These are phyloP conservation scores for Egretta garzetta DNA, from an alignment of 2,113 vertebrate genomes.

Conservation along the genomic window DNA sequence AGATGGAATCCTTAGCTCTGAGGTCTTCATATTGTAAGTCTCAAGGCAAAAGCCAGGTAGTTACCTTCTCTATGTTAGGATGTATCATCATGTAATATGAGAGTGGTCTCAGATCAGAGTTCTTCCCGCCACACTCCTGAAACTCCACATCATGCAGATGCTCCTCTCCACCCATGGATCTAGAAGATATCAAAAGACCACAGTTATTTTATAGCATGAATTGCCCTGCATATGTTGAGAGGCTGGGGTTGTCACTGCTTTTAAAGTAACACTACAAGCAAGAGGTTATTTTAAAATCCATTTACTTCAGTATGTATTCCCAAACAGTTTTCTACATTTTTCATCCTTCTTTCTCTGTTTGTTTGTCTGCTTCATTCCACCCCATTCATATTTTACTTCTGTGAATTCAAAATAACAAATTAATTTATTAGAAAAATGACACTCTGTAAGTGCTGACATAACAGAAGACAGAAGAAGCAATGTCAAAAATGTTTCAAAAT, in stretches of 20 bases:
- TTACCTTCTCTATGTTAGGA: neutral
- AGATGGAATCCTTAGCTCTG: neutral
- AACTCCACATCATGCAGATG: neutral
- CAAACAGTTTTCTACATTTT: neutral
- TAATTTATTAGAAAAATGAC: slow-evolving; percentile 12
- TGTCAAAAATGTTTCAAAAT: neutral
- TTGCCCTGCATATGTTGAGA: neutral
- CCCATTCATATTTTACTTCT: neutral
- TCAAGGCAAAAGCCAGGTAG: neutral
- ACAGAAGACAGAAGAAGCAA: neutral
- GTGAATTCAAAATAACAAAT: neutral
- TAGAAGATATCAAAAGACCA: neutral
- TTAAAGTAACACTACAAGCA: neutral
- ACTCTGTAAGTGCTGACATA: neutral
- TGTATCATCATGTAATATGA: neutral
- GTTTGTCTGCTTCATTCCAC: neutral
- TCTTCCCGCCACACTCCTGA: neutral
- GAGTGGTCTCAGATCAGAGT: neutral
- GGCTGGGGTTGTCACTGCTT: neutral
- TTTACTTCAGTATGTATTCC: neutral
- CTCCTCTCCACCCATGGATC: neutral
- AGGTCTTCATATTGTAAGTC: neutral
- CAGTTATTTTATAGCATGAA: neutral
- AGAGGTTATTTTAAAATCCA: neutral
- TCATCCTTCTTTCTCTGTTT: neutral